phyloP scores from a whole-genome alignment of 2,113 vertebrate genomes.

The Bufo bufo region DNA sequence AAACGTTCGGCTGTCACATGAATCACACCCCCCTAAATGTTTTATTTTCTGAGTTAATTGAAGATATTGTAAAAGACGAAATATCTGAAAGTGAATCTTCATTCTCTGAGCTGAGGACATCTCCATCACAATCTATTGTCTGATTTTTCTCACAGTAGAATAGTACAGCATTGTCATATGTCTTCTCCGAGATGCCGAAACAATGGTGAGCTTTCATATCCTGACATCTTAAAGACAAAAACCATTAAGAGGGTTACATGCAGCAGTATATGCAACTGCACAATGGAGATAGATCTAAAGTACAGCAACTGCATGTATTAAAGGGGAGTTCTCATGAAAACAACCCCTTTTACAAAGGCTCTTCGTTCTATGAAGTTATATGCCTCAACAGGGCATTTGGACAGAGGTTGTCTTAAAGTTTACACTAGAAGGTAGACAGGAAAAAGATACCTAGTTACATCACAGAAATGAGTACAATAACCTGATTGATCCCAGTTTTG shows the following conservation, averaged over 20 bases:
- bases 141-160: conserved; percentile 47
- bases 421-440: too few species aligned
- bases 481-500: too few species aligned
- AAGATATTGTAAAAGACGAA: conserved; percentile 13
- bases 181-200: conserved; percentile 51
- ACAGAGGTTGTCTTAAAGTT: too few species aligned
- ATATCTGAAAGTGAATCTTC: conserved; percentile 33
- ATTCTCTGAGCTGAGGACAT: conserved; percentile 39
- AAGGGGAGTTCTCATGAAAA: not conserved
- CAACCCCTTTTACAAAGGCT: not conserved
- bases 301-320: not conserved
- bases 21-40: not conserved
- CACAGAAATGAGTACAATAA: too few species aligned
- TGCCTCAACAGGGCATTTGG: too few species aligned
- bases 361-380: too few species aligned
- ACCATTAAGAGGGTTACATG: not conserved
- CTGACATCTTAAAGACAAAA: conserved; percentile 57
- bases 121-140: conserved; percentile 26
- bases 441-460: too few species aligned
- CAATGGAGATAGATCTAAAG: not conserved
- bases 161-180: conserved; percentile 42
- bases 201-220: conserved; percentile 36
- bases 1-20: too few species aligned
- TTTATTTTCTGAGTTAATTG: conserved; percentile 55
- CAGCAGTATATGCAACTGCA: not conserved